Evolutionary conservation across 2,888 invertebrate species (phyloP).

Genomic region (Gryllus longicercus): DNA sequence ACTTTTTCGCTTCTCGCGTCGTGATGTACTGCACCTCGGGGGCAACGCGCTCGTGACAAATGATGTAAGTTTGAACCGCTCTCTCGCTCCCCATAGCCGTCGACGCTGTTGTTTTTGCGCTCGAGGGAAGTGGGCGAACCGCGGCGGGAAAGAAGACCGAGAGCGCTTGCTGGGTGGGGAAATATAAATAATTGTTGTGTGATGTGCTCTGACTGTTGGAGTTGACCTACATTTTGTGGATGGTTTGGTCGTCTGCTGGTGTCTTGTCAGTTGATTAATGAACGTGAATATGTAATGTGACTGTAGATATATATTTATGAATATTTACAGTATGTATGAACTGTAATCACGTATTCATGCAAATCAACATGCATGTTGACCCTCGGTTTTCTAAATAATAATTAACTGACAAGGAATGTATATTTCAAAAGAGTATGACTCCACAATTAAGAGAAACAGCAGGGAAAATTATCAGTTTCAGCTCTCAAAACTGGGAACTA

Average conservation of each 20-base stretch:
- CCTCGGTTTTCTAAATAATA: too few relatives aligned
- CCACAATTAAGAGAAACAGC: too few relatives aligned
- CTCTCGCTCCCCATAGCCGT: neutral
- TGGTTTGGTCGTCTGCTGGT: too few relatives aligned
- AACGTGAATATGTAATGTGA: neutral
- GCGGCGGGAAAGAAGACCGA: neutral
- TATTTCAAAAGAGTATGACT: too few relatives aligned
- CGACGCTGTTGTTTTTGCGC: neutral
- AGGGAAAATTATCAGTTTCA: too few relatives aligned
- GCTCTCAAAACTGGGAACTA: too few relatives aligned
- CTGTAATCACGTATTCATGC: neutral
- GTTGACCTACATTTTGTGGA: too few relatives aligned
- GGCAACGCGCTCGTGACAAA: neutral
- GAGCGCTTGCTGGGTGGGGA: neutral
- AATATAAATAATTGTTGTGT: neutral
- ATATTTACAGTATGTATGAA: neutral
- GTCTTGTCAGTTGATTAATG: too few relatives aligned
- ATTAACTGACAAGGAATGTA: too few relatives aligned
- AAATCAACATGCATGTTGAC: too few relatives aligned
- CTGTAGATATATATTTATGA: neutral
- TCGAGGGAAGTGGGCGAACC: neutral
- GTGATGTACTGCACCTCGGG: slow-evolving; percentile 2
- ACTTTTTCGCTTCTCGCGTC: neutral
- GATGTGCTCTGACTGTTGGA: neutral
- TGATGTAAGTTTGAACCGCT: slow-evolving; percentile 1